phyloP scores from a whole-genome alignment of 2,888 invertebrate species.

The Synergus umbraculus region DNA sequence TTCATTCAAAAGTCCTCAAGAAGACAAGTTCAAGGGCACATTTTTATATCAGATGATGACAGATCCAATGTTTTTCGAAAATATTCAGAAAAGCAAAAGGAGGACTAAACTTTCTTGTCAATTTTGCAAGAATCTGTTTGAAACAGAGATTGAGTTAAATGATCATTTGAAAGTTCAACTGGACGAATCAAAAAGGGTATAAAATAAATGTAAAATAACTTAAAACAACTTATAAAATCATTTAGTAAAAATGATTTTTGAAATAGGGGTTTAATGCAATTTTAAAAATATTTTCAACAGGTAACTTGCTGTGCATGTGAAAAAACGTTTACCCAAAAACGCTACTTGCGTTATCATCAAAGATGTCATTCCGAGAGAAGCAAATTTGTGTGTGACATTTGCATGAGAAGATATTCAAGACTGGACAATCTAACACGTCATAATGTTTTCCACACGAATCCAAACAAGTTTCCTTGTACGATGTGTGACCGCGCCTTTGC shows the following conservation, averaged over 20 bases:
- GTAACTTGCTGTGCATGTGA: constrained; percentile 71
- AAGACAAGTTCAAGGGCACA: constrained; percentile 64
- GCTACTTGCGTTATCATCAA: constrained; percentile 72
- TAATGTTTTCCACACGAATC: constrained; percentile 72
- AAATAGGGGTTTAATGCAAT: neutral
- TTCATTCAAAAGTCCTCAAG: neutral
- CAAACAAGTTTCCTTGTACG: constrained; percentile 70
- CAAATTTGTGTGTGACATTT: constrained; percentile 72
- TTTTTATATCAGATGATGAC: constrained; percentile 73
- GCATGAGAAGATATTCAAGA: constrained; percentile 71
- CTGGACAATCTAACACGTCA: constrained; percentile 72
- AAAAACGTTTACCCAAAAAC: constrained; percentile 70
- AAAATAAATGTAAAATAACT: neutral
- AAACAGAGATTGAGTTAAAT: constrained; percentile 59
- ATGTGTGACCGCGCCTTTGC: constrained; percentile 71
- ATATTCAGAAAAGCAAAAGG: constrained; percentile 48
- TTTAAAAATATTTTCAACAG: constrained; percentile 43
- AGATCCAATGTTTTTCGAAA: constrained; percentile 68
- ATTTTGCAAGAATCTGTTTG: constrained; percentile 69
- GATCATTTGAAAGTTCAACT: constrained; percentile 65
- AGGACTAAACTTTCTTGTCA: constrained; percentile 58
- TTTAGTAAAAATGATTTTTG: neutral
- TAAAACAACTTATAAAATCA: neutral
- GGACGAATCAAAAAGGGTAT: constrained; percentile 59
- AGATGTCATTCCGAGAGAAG: constrained; percentile 69